These are phyloP conservation scores for Notospermus geniculatus DNA, from an alignment of 1,140 invertebrate species.

Conservation along the genomic window DNA sequence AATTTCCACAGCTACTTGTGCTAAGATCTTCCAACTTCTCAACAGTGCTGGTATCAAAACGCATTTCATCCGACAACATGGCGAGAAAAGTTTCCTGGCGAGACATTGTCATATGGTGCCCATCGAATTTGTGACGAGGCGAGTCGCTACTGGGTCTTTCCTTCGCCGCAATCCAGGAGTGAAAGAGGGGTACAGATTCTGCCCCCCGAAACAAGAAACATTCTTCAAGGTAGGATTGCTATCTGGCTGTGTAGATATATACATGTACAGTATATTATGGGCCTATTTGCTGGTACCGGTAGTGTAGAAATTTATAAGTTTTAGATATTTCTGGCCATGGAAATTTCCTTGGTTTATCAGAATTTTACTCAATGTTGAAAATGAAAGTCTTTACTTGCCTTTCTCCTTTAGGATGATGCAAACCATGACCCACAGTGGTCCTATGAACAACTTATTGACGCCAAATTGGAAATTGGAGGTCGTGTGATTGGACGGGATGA, in stretches of 20 bases:
- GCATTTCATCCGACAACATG: constrained; percentile 70
- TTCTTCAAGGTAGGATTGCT: constrained; percentile 64
- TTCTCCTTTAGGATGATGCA: constrained; percentile 76
- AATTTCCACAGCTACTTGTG: constrained; percentile 88
- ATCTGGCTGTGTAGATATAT: too few relatives aligned
- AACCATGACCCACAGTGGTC: constrained; percentile 99
- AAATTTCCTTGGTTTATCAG: too few relatives aligned
- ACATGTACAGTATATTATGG: too few relatives aligned
- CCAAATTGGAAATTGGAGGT: constrained; percentile 77
- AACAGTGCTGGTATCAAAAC: constrained; percentile 77
- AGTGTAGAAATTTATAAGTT: too few relatives aligned
- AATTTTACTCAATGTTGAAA: too few relatives aligned
- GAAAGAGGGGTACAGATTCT: constrained; percentile 86
- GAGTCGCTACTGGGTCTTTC: constrained; percentile 93
- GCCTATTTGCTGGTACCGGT: too few relatives aligned
- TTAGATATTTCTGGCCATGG: too few relatives aligned
- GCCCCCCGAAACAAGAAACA: constrained; percentile 83
- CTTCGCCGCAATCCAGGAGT: constrained; percentile 87
- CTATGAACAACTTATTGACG: constrained; percentile 84
- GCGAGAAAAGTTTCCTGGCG: constrained; percentile 77
- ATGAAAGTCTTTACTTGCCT: background rate
- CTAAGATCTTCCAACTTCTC: constrained; percentile 85
- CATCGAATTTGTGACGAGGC: constrained; percentile 94
- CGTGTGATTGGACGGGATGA: constrained; percentile 63
- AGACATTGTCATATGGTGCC: constrained; percentile 94